Evolutionary conservation across 92 coral and sea anemone genomes (phyloP), one percentile per base, ranked within the genome.

Genomic region (Micromussa lordhowensis): DNA sequence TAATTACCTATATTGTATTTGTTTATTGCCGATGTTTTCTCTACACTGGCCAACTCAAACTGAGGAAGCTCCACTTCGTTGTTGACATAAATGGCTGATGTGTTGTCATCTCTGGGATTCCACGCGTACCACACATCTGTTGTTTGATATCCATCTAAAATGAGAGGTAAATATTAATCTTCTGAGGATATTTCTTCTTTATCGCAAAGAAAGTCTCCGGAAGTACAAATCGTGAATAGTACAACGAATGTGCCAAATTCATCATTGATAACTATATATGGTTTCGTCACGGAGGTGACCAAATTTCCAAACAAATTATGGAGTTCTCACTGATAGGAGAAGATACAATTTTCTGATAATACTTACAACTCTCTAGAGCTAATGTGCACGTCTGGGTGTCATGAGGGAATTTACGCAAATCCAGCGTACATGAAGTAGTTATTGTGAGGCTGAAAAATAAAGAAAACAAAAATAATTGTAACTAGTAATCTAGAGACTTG

Each of bases 281-380:
- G 12, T 8, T 44, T 44, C 51, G 51, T 44, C 51, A 44, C 3
- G 48, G 51, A 44, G 51, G n/a, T 58, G 24, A 58, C 19, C 64
- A 61, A 61, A 61, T 22, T 4, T 59, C 1, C 28, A 22, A 11
- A 44, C 12, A 44, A 44, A 44, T 44, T 0, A 44, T 44, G 11
- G 29, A 61, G 1, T 24, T 61, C 29, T 61, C 68, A 61, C 68
- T 61, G 29, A 24, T 10, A 11, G 7, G 28, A 29, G 16, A 30
- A 4, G 57, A 38, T 26, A 21, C 19, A 26, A 8, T 14, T 22
- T 74, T 1, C 19, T 0, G 11, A 30, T 15, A 40, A 34, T 35
- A 96, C 99, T 97, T 90, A 97, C 99, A 97, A 85, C 99, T 97
- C 88, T 97, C 99, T 22, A 96, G 63, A 38, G 89, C 80, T 36